Evolutionary conservation across 2,797 vertebrate genomes (phyloP).

Genomic region (Syndactyla subalaris): DNA sequence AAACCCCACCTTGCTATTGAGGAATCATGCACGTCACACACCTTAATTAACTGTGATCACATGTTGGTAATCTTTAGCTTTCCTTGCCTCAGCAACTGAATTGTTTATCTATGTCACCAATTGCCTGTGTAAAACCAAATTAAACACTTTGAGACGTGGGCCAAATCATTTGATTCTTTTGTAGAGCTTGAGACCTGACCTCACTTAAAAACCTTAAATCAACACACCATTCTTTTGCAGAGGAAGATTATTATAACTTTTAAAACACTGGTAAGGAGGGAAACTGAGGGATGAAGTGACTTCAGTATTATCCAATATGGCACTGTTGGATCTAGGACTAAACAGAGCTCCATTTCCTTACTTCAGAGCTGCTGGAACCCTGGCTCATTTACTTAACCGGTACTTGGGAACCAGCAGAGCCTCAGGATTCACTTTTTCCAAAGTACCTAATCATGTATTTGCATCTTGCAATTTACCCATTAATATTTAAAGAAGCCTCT

Average conservation of each 20-base stretch:
- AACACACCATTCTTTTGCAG: background rate
- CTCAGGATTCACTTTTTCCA: background rate
- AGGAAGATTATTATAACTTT: background rate
- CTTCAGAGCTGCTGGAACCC: background rate
- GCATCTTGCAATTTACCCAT: background rate
- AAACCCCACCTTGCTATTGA: accelerated
- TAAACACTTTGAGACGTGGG: background rate
- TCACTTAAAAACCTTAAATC: background rate
- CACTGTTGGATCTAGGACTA: background rate
- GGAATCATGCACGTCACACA: background rate
- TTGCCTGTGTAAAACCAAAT: background rate
- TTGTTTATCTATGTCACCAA: background rate
- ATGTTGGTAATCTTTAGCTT: background rate
- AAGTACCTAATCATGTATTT: background rate
- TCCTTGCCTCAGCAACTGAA: background rate
- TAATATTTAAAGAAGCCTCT: conserved; percentile 19
- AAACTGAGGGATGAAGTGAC: background rate
- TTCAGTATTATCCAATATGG: background rate
- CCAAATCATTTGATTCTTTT: background rate
- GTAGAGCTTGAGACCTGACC: background rate
- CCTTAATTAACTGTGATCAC: background rate
- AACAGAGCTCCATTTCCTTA: background rate
- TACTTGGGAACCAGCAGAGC: background rate
- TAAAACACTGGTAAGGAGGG: background rate
- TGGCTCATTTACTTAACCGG: background rate